A percentile compares a stretch with the other conserved stretches of the same genome.
These are phyloP conservation scores for Amblyopsis hoosieri DNA, from an alignment of 2,797 vertebrate species.

Conservation along the genomic window DNA sequence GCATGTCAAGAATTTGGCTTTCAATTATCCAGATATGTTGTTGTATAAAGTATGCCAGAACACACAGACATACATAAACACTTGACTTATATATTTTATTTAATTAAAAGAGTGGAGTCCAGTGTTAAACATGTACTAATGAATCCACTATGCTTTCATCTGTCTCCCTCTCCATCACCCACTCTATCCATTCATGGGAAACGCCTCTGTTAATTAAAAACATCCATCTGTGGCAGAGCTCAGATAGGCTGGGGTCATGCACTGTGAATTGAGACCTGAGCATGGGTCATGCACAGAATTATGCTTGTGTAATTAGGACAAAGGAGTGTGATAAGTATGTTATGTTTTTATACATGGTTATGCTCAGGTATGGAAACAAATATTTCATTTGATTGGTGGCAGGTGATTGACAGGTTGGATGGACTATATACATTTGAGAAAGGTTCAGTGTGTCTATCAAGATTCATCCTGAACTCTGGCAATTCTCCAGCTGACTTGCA, in stretches of 20 bases:
- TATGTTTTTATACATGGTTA: too few relatives aligned
- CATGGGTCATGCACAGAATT: too few relatives aligned
- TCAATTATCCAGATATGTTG: background rate
- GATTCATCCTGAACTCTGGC: too few relatives aligned
- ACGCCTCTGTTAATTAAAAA: slow-evolving; percentile 40
- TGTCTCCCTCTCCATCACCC: background rate
- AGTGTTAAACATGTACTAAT: slow-evolving; percentile 36
- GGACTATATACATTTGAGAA: too few relatives aligned
- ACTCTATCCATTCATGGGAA: slow-evolving; percentile 21
- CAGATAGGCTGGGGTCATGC: slow-evolving; percentile 29
- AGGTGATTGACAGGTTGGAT: too few relatives aligned
- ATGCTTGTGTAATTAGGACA: too few relatives aligned
- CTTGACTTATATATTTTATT: slow-evolving; percentile 9
- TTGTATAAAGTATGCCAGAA: slow-evolving; percentile 7
- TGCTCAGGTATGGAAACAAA: too few relatives aligned
- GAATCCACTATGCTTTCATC: slow-evolving; percentile 22
- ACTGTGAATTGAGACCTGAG: slow-evolving; percentile 14
- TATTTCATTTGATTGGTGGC: too few relatives aligned
- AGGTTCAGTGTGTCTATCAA: too few relatives aligned
- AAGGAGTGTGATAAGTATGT: too few relatives aligned
- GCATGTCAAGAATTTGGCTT: background rate
- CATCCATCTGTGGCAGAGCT: slow-evolving; percentile 41
- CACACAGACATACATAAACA: slow-evolving; percentile 5
- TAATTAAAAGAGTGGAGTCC: slow-evolving; percentile 36
- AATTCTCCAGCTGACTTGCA: too few relatives aligned